Conservation (phyloP, 2,797 vertebrate genomes). For the Channallabes apus region DNA sequence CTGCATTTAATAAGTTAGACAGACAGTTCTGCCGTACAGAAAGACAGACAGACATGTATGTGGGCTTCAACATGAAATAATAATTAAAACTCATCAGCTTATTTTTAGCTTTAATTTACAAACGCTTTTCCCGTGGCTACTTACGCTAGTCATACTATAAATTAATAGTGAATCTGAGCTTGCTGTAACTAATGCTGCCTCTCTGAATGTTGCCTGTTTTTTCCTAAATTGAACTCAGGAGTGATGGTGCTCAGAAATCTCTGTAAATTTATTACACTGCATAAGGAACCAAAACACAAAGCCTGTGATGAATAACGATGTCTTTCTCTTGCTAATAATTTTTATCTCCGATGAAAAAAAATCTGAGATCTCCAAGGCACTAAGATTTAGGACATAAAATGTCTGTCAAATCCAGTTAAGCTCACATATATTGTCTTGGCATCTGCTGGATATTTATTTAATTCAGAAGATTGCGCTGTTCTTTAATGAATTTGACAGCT, state of each 20-base stretch:
- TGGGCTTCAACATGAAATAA: too few relatives aligned
- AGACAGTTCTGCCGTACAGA: too few relatives aligned
- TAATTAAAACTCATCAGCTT: too few relatives aligned
- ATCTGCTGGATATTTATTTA: slow-evolving; percentile 20
- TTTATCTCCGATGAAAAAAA: not conserved
- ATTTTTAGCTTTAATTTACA: too few relatives aligned
- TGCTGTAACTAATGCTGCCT: not conserved
- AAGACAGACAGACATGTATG: too few relatives aligned
- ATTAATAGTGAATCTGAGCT: not conserved
- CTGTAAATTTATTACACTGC: not conserved
- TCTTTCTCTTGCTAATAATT: slow-evolving; percentile 1
- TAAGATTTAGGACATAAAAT: not conserved
- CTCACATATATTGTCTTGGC: not conserved
- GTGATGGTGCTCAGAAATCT: not conserved
- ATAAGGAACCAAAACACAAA: not conserved
- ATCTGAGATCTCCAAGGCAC: not conserved
- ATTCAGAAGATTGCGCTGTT: slow-evolving; percentile 18
- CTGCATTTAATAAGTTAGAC: too few relatives aligned
- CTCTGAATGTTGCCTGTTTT: not conserved
- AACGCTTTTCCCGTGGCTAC: too few relatives aligned
- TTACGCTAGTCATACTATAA: too few relatives aligned
- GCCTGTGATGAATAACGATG: not conserved
- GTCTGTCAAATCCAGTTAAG: slow-evolving; percentile 40
- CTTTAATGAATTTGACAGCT: slow-evolving; percentile 33
- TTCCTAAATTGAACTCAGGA: not conserved